Evolutionary conservation across 1,140 invertebrate species (phyloP).

Genomic region (Plodia interpunctella): DNA sequence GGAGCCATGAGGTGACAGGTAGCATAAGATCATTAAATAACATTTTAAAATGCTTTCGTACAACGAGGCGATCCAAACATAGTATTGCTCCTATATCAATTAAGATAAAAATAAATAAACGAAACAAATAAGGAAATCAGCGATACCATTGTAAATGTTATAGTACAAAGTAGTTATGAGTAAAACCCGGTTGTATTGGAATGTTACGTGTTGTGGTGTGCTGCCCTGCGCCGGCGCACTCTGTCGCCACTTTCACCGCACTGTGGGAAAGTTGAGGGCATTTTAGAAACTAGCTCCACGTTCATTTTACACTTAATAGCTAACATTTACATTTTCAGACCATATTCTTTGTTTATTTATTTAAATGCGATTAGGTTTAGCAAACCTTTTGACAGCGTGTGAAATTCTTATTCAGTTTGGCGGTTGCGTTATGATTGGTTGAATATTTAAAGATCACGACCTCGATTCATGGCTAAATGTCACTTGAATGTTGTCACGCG

Average conservation of each 20-base stretch:
- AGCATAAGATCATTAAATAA: no score
- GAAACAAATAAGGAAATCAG: not conserved
- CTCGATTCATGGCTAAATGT: conserved; percentile 70
- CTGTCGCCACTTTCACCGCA: conserved; percentile 64
- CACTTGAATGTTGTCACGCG: conserved; percentile 64
- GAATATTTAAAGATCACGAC: conserved; percentile 32
- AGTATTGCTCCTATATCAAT: no score
- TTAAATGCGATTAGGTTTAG: not conserved
- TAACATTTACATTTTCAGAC: conserved; percentile 13
- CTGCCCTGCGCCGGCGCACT: conserved; percentile 31
- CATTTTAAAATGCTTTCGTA: no score
- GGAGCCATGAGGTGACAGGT: no score
- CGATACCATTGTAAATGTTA: not conserved
- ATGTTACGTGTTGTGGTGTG: conserved; percentile 53
- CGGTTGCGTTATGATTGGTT: not conserved
- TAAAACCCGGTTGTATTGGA: conserved; percentile 19
- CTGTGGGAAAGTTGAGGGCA: conserved; percentile 57
- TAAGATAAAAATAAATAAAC: not conserved
- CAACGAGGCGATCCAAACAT: no score
- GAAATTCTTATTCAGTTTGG: not conserved
- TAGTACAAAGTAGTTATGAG: not conserved
- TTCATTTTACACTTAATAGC: conserved; percentile 30
- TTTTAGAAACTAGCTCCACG: conserved; percentile 53
- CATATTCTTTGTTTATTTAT: not conserved
- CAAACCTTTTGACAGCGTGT: not conserved